Base-by-base conservation (phyloP, 1,140 invertebrate species). In the Habropoda laboriosa region DNA sequence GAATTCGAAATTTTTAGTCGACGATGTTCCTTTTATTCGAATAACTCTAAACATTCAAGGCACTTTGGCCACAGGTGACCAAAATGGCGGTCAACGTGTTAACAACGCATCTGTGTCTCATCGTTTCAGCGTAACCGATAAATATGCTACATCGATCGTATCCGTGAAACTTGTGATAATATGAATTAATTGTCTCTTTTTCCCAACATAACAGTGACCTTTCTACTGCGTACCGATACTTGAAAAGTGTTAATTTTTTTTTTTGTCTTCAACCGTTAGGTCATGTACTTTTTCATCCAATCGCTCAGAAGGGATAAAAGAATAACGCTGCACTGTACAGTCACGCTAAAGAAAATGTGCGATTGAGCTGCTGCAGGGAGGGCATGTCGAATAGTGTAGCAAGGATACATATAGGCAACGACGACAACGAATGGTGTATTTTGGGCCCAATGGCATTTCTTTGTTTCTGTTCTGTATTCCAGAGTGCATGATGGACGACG, bases 401-500 rank as follows among this genome's bases (percentile, higher is more conserved):
- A 35, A 71, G 77, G 81, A 79, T 76, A 80, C 72, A 82, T 75
- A 51, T 86, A 85, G 79, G 53, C 49, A 82, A 79, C 68, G 68
- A 79, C 67, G 76, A 82, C 68, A 55, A 85, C 79, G 53, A 85
- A 73, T 77, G 51, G 64, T 84, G 79, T 74, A 78, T 78, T 71
- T 85, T 86, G 64, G 75, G 80, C 80, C 83, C 88, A 90, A 91
- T 91, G 89, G 90, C 91, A 92, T 92, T 89, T 91, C 89, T 92
- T 91, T 91, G 89, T 91, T 94, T 94, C 92, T 94, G 92, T 94
- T 94, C 93, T 94, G 92, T 93, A 94, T 94, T 94, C 87, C 94
- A 94, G 94, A 94, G 93, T 94, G 93, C 93, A 94, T 94, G 93
- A 94, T 93, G 94, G 93, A 93, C 91, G 93, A 93, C 92, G 92